These are phyloP conservation scores for Cataglyphis albicans DNA, from an alignment of 2,888 invertebrate species.

Conservation along the genomic window DNA sequence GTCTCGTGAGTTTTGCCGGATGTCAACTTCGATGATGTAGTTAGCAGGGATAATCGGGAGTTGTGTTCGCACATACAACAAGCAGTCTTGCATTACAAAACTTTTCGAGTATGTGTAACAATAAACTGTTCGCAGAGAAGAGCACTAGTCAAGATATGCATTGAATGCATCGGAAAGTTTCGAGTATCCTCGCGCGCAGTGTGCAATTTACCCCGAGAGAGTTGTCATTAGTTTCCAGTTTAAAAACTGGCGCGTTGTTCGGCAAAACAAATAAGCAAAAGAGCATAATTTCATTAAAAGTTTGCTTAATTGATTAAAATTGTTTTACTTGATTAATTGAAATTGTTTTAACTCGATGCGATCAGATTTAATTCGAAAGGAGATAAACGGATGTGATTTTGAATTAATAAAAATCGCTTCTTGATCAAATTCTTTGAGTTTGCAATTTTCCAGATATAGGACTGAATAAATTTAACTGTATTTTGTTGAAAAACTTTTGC, in stretches of 20 bases:
- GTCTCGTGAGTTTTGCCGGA: constrained; percentile 14
- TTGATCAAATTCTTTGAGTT: background rate
- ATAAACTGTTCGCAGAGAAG: background rate
- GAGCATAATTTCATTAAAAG: background rate
- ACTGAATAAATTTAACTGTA: background rate
- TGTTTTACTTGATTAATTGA: background rate
- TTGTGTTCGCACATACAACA: constrained; percentile 8
- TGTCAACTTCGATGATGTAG: constrained; percentile 5
- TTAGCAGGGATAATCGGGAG: constrained; percentile 23
- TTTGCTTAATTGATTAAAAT: constrained; percentile 10
- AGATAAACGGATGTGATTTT: background rate
- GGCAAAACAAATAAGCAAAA: background rate
- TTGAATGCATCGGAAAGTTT: constrained; percentile 41
- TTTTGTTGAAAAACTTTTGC: constrained; percentile 42
- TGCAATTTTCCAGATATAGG: constrained; percentile 14
- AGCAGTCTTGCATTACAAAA: constrained; percentile 30
- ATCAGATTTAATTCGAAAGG: constrained; percentile 1
- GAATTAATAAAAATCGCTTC: background rate
- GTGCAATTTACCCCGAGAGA: background rate
- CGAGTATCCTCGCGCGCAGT: constrained; percentile 5
- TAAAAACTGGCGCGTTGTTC: background rate
- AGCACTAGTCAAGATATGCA: constrained; percentile 5
- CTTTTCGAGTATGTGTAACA: constrained; percentile 9
- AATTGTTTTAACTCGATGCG: background rate
- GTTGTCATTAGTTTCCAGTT: background rate